phyloP scores from a whole-genome alignment of 1,140 invertebrate species.

The Muscidifurax raptorellus region DNA sequence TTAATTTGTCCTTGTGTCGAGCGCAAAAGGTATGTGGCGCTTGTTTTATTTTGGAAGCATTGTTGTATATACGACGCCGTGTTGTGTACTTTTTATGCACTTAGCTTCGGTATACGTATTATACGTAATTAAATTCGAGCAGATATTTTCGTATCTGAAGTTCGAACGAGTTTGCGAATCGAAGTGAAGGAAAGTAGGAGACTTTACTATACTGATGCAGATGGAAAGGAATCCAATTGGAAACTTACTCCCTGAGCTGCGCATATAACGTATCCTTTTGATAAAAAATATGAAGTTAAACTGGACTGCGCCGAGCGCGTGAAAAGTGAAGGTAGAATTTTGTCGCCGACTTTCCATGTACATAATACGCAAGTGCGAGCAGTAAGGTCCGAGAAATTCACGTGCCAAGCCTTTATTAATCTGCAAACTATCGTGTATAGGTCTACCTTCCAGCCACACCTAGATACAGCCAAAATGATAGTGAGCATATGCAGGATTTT shows the following conservation, averaged over 20 bases:
- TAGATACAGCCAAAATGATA: not conserved
- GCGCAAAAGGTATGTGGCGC: not conserved
- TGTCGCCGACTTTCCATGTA: not conserved
- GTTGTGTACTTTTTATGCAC: too few species aligned
- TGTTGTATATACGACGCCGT: too few species aligned
- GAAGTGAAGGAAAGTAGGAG: too few species aligned
- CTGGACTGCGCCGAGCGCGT: too few species aligned
- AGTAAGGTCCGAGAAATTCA: not conserved
- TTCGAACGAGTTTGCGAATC: too few species aligned
- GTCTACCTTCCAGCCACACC: not conserved
- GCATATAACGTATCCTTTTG: not conserved
- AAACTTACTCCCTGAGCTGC: too few species aligned
- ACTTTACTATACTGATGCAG: too few species aligned
- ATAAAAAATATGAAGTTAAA: not conserved
- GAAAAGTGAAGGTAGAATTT: not conserved
- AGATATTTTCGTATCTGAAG: too few species aligned
- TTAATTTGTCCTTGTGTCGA: not conserved
- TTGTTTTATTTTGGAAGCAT: not conserved
- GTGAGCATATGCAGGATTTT: not conserved
- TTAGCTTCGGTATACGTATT: too few species aligned
- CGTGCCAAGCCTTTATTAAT: constrained; percentile 21
- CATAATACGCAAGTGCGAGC: not conserved
- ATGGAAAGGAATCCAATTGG: too few species aligned
- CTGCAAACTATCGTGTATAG: constrained; percentile 10
- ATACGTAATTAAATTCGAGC: too few species aligned